A percentile compares a stretch with the other conserved stretches of the same genome.
Evolutionary conservation across 2,113 vertebrate genomes (phyloP).

Genomic region (Rhynchomys soricoides): DNA sequence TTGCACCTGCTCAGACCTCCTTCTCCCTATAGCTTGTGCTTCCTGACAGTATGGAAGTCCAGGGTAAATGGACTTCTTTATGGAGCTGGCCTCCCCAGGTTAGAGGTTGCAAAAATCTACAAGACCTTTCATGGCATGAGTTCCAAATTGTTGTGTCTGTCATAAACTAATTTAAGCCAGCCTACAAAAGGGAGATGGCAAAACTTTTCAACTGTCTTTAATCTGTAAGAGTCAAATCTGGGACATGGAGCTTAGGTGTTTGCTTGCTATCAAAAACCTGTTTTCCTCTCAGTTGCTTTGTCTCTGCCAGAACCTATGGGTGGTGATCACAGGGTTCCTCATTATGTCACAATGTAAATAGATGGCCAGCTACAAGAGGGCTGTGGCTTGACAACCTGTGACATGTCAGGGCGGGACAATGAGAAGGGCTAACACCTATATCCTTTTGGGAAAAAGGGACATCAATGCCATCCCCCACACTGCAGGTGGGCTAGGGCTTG

Average conservation of each 20-base stretch:
- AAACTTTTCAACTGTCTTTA: background rate
- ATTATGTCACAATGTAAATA: slow-evolving; percentile 56
- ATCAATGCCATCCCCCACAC: background rate
- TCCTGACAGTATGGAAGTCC: background rate
- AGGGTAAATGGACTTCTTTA: background rate
- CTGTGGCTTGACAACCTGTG: background rate
- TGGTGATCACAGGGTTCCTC: slow-evolving; percentile 13
- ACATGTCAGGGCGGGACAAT: background rate
- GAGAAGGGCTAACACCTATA: background rate
- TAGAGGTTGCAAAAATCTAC: background rate
- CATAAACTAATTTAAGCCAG: background rate
- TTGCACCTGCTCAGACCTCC: background rate
- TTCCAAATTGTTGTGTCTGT: background rate
- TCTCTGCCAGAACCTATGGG: background rate
- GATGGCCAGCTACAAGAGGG: background rate
- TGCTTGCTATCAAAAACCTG: slow-evolving; percentile 1
- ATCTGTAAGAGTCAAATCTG: background rate
- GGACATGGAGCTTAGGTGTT: background rate
- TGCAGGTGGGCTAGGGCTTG: background rate
- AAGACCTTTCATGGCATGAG: background rate
- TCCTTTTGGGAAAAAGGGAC: background rate
- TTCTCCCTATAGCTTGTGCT: background rate
- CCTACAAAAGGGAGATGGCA: background rate
- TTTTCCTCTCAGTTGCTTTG: background rate
- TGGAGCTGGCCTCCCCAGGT: background rate